phyloP scores from a whole-genome alignment of 2,797 vertebrate species.

The Coracias cyanogaster region DNA sequence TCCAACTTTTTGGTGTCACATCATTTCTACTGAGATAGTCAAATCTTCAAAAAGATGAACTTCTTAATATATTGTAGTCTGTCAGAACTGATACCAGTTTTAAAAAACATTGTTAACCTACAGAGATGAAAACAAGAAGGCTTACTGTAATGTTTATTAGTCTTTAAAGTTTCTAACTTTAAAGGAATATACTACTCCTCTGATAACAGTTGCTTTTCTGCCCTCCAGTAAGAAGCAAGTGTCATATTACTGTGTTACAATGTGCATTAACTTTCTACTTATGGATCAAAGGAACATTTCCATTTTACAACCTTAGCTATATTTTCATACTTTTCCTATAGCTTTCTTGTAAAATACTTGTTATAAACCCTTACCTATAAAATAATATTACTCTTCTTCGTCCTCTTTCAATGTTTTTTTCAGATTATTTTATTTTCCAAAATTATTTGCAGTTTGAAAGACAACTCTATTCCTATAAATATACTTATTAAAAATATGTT shows the following conservation, averaged over 20 bases:
- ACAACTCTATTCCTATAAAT: neutral
- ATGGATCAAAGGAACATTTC: neutral
- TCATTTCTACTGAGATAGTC: neutral
- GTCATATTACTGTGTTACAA: neutral
- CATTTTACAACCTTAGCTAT: neutral
- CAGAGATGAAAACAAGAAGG: neutral
- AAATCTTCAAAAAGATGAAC: neutral
- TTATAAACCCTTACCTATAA: neutral
- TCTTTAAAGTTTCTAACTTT: neutral
- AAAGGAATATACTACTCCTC: neutral
- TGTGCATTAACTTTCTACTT: neutral
- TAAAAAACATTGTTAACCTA: neutral
- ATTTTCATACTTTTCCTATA: neutral
- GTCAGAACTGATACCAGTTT: neutral
- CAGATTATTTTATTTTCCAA: neutral
- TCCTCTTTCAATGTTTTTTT: neutral
- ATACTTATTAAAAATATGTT: neutral
- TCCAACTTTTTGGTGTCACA: neutral
- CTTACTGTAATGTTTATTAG: neutral
- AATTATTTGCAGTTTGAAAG: neutral
- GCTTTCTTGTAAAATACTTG: neutral
- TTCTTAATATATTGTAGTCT: neutral
- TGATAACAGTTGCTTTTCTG: neutral
- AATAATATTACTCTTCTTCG: neutral
- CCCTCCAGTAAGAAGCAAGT: neutral